Percentiles rank a stretch among this genome's conserved stretches.
These are phyloP conservation scores for Drosophila subquinaria DNA, from an alignment of 2,888 invertebrate species.

Conservation along the genomic window DNA sequence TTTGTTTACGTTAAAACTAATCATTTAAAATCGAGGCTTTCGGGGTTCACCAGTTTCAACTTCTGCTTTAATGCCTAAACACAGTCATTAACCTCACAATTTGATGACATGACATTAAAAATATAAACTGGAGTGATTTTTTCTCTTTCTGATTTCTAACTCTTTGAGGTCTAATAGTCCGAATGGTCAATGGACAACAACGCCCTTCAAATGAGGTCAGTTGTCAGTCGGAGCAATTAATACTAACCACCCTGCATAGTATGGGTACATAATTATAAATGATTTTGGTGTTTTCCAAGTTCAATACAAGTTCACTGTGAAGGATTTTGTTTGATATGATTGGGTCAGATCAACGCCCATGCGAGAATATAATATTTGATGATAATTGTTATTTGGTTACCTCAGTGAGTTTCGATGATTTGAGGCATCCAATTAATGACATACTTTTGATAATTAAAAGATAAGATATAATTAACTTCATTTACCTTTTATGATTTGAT, in stretches of 20 bases:
- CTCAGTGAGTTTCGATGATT: background rate
- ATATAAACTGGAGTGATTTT: constrained; percentile 47
- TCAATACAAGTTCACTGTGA: constrained; percentile 70
- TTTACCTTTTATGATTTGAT: background rate
- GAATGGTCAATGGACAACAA: constrained; percentile 71
- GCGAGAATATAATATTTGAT: constrained; percentile 1
- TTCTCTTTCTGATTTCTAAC: constrained; percentile 29
- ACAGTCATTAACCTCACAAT: constrained; percentile 74
- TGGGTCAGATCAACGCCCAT: constrained; percentile 12
- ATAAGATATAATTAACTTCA: constrained; percentile 5
- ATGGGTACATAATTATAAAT: constrained; percentile 40
- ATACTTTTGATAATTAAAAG: constrained; percentile 25
- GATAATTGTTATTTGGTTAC: constrained; percentile 30
- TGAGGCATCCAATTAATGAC: constrained; percentile 30
- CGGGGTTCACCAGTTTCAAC: constrained; percentile 49
- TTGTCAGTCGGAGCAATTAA: constrained; percentile 44
- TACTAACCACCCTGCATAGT: constrained; percentile 18
- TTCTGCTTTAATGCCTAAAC: constrained; percentile 38
- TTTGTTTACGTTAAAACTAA: constrained; percentile 49
- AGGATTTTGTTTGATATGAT: constrained; percentile 45
- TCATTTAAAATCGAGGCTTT: constrained; percentile 26
- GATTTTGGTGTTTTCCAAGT: constrained; percentile 35
- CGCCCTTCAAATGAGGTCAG: constrained; percentile 74
- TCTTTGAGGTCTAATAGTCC: constrained; percentile 66
- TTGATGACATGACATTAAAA: constrained; percentile 56